Conservation (phyloP, 1,140 invertebrate genomes). For the Trypoxylus dichotomus region DNA sequence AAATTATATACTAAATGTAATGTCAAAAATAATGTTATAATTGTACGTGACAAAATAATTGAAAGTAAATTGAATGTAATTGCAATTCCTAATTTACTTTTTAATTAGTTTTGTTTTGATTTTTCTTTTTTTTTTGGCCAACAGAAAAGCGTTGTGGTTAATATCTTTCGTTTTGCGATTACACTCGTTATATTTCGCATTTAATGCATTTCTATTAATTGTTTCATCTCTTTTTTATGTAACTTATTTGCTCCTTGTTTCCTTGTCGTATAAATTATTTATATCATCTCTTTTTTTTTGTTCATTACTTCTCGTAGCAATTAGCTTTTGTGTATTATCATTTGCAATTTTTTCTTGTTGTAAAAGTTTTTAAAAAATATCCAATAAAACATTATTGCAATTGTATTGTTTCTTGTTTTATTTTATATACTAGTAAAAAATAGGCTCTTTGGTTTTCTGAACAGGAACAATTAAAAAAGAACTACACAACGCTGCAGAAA, state of each 20-base stretch:
- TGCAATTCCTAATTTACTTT: too few species aligned
- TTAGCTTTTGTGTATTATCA: slow-evolving; percentile 10
- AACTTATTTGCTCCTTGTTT: slow-evolving; percentile 1
- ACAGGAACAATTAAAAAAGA: neutral
- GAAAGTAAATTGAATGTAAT: too few species aligned
- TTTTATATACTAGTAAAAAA: too few species aligned
- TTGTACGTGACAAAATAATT: too few species aligned
- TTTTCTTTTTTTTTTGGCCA: neutral
- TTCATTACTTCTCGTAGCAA: neutral
- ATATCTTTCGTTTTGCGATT: neutral
- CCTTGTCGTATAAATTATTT: slow-evolving; percentile 1
- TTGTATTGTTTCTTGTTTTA: neutral
- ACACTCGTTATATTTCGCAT: neutral
- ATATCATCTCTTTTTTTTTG: neutral
- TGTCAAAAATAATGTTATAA: too few species aligned
- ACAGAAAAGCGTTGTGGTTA: neutral
- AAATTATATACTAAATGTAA: neutral
- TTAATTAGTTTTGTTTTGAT: too few species aligned
- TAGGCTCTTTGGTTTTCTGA: neutral
- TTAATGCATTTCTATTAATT: neutral
- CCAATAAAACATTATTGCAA: slow-evolving; percentile 7
- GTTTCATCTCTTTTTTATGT: neutral
- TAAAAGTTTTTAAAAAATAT: slow-evolving; percentile 22
- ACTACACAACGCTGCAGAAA: too few species aligned
- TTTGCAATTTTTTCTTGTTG: slow-evolving; percentile 17